Percentiles rank a stretch among this genome's conserved stretches.
Evolutionary conservation across 1,140 invertebrate genomes (phyloP).

Genomic region (Habropoda laboriosa): DNA sequence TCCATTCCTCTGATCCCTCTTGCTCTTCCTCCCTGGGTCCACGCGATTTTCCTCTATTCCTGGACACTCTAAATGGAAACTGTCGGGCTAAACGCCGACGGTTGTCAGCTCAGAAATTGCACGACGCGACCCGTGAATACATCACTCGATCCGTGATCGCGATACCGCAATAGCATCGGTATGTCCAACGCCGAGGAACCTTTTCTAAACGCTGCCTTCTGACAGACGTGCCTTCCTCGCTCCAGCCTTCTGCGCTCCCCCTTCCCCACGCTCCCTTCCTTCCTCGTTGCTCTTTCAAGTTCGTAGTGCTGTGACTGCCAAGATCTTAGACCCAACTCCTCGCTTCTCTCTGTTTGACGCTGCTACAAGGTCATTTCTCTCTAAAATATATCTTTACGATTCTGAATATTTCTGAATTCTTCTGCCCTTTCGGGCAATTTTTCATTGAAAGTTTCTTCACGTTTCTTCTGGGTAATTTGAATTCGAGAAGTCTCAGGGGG

Average conservation of each 20-base stretch:
- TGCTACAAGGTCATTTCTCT: not conserved
- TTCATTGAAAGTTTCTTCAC: too few species aligned
- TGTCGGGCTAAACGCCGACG: not conserved
- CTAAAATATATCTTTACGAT: not conserved
- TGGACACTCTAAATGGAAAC: not conserved
- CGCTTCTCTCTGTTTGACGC: too few species aligned
- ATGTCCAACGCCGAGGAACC: slow-evolving; percentile 57
- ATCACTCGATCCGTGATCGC: slow-evolving; percentile 52
- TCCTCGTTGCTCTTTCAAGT: slow-evolving; percentile 42
- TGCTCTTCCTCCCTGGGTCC: not conserved
- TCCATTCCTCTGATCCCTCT: slow-evolving; percentile 49
- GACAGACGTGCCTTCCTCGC: slow-evolving; percentile 52
- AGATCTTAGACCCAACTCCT: not conserved
- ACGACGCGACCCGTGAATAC: slow-evolving; percentile 4
- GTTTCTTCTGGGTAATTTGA: too few species aligned
- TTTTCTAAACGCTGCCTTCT: slow-evolving; percentile 60
- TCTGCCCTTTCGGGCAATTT: too few species aligned
- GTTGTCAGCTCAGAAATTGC: not conserved
- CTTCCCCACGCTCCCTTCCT: slow-evolving; percentile 14
- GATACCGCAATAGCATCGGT: slow-evolving; percentile 65
- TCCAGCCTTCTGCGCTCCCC: slow-evolving; percentile 39
- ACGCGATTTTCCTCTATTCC: not conserved
- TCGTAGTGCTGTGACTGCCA: slow-evolving; percentile 23
- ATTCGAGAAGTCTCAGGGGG: too few species aligned
- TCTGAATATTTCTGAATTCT: not conserved